Conservation (phyloP, 1,140 invertebrate species). For the Acromyrmex heyeri region DNA sequence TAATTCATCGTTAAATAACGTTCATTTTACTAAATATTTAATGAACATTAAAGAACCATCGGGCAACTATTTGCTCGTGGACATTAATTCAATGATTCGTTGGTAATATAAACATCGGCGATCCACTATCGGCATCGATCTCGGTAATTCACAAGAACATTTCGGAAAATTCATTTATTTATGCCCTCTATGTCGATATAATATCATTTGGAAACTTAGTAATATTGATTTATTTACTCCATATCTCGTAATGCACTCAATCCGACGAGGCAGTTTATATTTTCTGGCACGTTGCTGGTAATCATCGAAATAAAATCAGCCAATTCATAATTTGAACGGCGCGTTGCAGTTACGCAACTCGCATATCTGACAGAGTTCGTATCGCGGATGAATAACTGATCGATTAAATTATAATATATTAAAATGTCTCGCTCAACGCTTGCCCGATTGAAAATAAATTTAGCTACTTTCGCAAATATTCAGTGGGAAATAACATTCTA, state of each 20-base stretch:
- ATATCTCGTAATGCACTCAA: constrained; percentile 21
- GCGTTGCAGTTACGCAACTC: not conserved
- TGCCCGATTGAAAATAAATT: constrained; percentile 16
- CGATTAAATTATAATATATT: constrained; percentile 55
- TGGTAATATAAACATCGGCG: constrained; percentile 34
- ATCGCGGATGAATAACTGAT: constrained; percentile 38
- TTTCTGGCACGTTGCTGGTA: constrained; percentile 46
- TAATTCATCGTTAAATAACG: constrained; percentile 23
- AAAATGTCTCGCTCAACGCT: constrained; percentile 39
- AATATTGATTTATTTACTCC: constrained; percentile 55
- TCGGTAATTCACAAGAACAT: constrained; percentile 42
- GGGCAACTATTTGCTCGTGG: constrained; percentile 40
- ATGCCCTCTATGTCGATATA: constrained; percentile 29
- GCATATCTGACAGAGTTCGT: constrained; percentile 7
- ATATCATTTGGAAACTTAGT: constrained; percentile 49
- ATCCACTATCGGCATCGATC: constrained; percentile 8
- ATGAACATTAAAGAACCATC: constrained; percentile 52
- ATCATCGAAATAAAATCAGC: constrained; percentile 49
- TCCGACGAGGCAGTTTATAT: constrained; percentile 28
- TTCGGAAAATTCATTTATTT: constrained; percentile 36
- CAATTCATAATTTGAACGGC: constrained; percentile 43
- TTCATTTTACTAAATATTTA: constrained; percentile 39
- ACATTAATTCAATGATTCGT: constrained; percentile 36
- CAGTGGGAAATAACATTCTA: not conserved
- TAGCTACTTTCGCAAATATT: not conserved